Conservation (phyloP, 2,797 vertebrate genomes). For the Sciurus vulgaris region DNA sequence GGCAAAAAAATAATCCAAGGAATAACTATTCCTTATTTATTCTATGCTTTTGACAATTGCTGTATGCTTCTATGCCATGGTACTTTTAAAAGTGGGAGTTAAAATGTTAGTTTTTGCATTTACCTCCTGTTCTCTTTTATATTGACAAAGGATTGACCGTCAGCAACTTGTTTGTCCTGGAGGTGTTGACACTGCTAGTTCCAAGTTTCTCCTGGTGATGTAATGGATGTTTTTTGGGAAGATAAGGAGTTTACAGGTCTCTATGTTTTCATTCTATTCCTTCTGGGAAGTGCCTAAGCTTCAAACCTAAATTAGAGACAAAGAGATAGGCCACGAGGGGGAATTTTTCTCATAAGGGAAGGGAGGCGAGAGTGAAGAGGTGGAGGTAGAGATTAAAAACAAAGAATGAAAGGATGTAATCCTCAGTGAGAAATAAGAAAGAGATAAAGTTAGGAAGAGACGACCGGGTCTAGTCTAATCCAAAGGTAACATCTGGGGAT, state of each 20-base stretch:
- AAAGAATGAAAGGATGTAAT: neutral
- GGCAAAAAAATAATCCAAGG: neutral
- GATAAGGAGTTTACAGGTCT: neutral
- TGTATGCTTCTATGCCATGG: neutral
- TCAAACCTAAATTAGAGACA: neutral
- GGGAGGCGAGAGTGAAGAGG: neutral
- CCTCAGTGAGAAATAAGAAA: neutral
- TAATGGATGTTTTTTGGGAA: neutral
- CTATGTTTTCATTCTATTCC: neutral
- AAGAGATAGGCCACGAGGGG: accelerated
- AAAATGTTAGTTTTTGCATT: neutral
- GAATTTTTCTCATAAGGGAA: neutral
- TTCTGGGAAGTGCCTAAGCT: neutral
- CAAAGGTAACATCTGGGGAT: neutral
- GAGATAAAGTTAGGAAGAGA: neutral
- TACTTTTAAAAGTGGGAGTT: neutral
- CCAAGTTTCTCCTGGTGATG: neutral
- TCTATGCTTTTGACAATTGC: neutral
- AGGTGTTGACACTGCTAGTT: neutral
- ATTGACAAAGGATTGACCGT: neutral
- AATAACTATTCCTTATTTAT: neutral
- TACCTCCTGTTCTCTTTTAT: neutral
- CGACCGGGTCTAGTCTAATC: neutral
- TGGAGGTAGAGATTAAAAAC: neutral
- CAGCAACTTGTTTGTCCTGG: neutral